phyloP scores from a whole-genome alignment of 2,888 invertebrate genomes.

The Rhopalosiphum nymphaeae region DNA sequence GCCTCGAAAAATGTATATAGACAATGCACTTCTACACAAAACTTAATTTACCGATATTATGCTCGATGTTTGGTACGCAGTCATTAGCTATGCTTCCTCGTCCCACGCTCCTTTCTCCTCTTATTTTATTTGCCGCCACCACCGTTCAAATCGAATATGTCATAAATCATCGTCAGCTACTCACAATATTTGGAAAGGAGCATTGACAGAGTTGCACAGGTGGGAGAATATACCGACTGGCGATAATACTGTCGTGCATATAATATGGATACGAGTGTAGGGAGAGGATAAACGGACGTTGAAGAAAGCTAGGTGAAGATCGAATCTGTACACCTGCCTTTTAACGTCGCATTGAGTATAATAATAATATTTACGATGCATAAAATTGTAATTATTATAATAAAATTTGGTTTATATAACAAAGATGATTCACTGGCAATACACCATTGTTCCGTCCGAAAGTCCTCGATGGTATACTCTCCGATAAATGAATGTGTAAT shows the following conservation, averaged over 20 bases:
- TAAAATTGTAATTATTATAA: slow-evolving; percentile 32
- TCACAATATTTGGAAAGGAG: slow-evolving; percentile 44
- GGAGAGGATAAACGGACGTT: neutral
- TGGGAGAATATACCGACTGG: neutral
- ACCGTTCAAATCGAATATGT: slow-evolving; percentile 38
- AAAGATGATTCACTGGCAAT: slow-evolving; percentile 20
- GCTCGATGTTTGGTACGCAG: neutral
- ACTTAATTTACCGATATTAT: slow-evolving; percentile 47
- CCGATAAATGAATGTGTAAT: neutral
- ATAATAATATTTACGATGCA: slow-evolving; percentile 29
- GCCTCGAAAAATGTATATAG: neutral
- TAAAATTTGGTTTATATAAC: slow-evolving; percentile 37
- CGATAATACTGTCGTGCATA: neutral
- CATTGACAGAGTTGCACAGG: neutral
- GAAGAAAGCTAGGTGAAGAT: neutral
- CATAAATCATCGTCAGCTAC: slow-evolving; percentile 51
- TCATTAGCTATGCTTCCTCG: slow-evolving; percentile 45
- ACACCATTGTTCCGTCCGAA: slow-evolving; percentile 26
- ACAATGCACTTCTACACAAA: slow-evolving; percentile 2
- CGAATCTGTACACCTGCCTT: slow-evolving; percentile 8
- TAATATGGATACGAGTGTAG: neutral
- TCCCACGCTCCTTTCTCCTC: slow-evolving; percentile 62
- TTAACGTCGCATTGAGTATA: slow-evolving; percentile 4
- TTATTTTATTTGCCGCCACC: slow-evolving; percentile 40
- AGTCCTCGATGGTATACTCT: slow-evolving; percentile 26